Evolutionary conservation across 2,113 vertebrate species (phyloP).

Genomic region (Chelonoidis abingdonii): DNA sequence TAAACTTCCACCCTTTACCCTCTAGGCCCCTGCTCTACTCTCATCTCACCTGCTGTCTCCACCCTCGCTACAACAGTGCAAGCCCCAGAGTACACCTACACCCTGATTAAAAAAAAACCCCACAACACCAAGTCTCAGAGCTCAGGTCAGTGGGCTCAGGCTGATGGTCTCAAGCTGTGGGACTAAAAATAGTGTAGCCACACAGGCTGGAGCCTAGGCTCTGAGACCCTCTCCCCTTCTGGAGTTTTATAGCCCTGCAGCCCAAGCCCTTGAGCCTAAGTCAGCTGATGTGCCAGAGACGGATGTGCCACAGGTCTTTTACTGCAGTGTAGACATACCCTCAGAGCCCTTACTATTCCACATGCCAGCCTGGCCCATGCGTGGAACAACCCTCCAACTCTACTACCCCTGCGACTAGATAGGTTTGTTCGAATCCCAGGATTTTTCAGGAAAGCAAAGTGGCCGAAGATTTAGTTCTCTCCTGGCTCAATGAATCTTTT

Average conservation of each 20-base stretch:
- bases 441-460: rapidly evolving
- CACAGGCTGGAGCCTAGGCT: neutral
- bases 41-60: neutral
- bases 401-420: neutral
- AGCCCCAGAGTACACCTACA: neutral
- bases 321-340: no score
- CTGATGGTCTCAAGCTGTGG: neutral
- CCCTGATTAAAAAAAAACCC: neutral
- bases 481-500: neutral
- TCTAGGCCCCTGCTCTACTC: neutral
- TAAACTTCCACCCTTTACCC: neutral
- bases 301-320: neutral
- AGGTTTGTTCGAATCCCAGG: neutral
- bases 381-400: neutral
- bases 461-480: no score
- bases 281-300: no score
- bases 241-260: neutral
- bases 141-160: neutral
- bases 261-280: neutral
- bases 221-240: neutral
- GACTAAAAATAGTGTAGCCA: neutral
- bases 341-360: neutral
- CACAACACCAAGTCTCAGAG: neutral
- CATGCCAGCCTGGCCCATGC: neutral
- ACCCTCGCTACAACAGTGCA: neutral